These are phyloP conservation scores for Pantherophis alleghaniensis DNA, from an alignment of 2,797 vertebrate genomes.

Conservation along the genomic window DNA sequence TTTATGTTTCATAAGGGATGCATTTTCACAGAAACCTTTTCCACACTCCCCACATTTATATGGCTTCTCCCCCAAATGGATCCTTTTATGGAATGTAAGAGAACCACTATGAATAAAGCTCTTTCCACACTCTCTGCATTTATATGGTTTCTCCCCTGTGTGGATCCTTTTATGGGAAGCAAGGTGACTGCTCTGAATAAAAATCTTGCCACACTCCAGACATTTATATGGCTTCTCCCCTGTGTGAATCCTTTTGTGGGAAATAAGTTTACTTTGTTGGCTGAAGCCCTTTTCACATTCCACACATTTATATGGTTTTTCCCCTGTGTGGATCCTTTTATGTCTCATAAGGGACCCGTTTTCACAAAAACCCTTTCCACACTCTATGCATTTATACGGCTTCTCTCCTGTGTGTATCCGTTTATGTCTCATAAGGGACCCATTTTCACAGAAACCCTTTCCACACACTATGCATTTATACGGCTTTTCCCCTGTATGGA, in stretches of 20 bases:
- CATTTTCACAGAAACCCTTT: background rate
- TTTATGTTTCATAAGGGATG: background rate
- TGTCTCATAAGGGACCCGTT: background rate
- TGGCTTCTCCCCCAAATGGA: background rate
- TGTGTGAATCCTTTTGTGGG: background rate
- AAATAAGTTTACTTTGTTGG: background rate
- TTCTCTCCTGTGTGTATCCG: constrained; percentile 25
- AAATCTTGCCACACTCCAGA: background rate
- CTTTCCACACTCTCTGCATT: background rate
- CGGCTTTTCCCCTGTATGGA: background rate
- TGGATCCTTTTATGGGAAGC: background rate
- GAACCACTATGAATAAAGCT: background rate
- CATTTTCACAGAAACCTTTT: background rate
- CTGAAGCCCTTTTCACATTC: background rate
- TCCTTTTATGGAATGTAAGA: background rate
- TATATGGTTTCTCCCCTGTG: background rate
- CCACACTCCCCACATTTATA: background rate
- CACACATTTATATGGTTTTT: background rate
- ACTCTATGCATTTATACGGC: constrained; percentile 25
- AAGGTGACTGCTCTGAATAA: background rate
- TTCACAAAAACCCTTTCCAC: constrained; percentile 29
- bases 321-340: background rate
- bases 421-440: background rate
- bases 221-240: background rate
- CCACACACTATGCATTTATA: background rate